phyloP scores from a whole-genome alignment of 92 coral and sea anemone genomes.

The Umimayanthus kanabou region DNA sequence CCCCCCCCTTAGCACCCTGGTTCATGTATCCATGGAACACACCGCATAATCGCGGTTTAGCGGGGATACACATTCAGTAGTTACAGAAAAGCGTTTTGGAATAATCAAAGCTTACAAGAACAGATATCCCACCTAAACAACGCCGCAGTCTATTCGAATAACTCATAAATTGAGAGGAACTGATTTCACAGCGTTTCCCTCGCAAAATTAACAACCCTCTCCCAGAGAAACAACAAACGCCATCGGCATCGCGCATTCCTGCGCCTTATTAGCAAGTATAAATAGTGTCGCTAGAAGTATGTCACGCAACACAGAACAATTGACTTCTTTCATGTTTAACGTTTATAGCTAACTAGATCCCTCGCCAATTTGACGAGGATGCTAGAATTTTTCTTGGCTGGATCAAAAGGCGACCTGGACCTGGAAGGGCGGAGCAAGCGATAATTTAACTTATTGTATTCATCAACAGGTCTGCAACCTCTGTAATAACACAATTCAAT shows the following conservation, averaged over 20 bases:
- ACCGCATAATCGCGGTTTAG: neutral
- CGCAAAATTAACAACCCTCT: neutral
- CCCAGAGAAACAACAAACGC: neutral
- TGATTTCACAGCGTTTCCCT: neutral
- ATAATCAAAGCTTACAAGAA: too few relatives aligned
- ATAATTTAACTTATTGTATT: too few relatives aligned
- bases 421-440: neutral
- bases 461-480: neutral
- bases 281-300: neutral
- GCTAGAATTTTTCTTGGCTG: neutral
- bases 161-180: neutral
- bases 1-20: too few relatives aligned
- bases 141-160: too few relatives aligned
- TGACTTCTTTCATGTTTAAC: neutral
- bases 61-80: neutral
- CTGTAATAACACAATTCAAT: neutral
- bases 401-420: neutral
- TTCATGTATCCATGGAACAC: too few relatives aligned
- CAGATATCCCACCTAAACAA: too few relatives aligned
- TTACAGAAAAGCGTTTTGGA: neutral
- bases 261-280: neutral
- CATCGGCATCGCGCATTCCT: neutral
- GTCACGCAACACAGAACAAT: neutral
- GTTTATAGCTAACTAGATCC: neutral
- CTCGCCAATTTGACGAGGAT: neutral